These are phyloP conservation scores for Psammodynastes pulverulentus DNA, from an alignment of 2,113 vertebrate species.

Conservation along the genomic window DNA sequence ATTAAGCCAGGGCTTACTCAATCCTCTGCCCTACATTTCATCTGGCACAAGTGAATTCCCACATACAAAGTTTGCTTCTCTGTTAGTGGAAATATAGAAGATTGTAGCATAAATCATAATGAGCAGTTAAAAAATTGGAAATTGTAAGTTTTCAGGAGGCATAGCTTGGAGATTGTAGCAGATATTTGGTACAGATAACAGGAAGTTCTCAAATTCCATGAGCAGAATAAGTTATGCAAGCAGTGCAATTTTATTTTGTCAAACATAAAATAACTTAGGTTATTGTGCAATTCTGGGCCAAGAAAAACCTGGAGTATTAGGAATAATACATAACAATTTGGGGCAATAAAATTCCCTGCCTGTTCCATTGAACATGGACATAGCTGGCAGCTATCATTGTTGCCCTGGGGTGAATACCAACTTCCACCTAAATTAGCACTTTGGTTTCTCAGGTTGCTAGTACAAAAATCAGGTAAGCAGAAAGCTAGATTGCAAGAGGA, in stretches of 20 bases:
- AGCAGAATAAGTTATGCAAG: neutral
- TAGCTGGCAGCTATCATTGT: neutral
- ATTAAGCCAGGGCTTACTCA: neutral
- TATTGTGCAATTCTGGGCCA: neutral
- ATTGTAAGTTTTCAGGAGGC: neutral
- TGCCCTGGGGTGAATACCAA: neutral
- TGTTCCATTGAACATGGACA: neutral
- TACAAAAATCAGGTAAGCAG: neutral
- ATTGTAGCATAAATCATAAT: neutral
- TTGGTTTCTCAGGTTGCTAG: neutral
- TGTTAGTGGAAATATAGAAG: neutral
- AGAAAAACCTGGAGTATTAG: neutral
- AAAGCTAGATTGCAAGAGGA: neutral
- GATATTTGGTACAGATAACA: neutral
- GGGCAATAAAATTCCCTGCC: neutral
- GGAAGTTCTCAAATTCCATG: neutral
- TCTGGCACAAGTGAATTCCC: neutral
- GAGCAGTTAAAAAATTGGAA: neutral
- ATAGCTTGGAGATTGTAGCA: neutral
- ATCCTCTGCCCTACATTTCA: neutral
- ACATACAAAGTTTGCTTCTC: neutral
- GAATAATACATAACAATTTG: neutral
- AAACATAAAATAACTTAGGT: neutral
- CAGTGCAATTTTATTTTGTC: neutral
- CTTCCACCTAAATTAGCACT: neutral